A percentile compares a stretch with the other conserved stretches of the same genome.
Evolutionary conservation across 2,888 invertebrate genomes (phyloP).

Genomic region (Amphipyra tragopoginis): DNA sequence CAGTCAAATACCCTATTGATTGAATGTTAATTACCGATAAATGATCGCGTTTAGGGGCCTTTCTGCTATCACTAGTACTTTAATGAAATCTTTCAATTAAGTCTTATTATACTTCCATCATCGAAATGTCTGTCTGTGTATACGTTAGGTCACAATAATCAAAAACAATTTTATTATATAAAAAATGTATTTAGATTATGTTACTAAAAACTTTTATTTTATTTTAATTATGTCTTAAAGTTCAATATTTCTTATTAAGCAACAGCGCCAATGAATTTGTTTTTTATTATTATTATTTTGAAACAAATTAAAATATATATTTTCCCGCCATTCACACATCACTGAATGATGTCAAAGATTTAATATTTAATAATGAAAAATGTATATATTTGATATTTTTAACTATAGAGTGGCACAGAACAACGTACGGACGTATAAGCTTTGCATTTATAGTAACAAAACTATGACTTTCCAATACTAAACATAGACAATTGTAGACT

Average conservation of each 20-base stretch:
- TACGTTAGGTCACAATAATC: constrained; percentile 42
- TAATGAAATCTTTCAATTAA: constrained; percentile 35
- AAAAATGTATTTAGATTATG: constrained; percentile 13
- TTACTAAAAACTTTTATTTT: constrained; percentile 11
- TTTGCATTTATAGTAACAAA: constrained; percentile 54
- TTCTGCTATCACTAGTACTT: constrained; percentile 48
- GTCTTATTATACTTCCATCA: constrained; percentile 30
- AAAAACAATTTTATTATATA: constrained; percentile 14
- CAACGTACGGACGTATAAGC: constrained; percentile 42
- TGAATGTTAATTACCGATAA: constrained; percentile 27
- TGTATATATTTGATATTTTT: constrained; percentile 65
- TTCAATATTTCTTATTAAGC: constrained; percentile 19
- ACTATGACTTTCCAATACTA: constrained; percentile 37
- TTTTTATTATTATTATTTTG: constrained; percentile 32
- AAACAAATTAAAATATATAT: constrained; percentile 23
- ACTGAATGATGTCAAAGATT: constrained; percentile 61
- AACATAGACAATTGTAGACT: constrained; percentile 31
- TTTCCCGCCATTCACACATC: constrained; percentile 57
- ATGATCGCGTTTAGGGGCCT: constrained; percentile 52
- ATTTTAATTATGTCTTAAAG: constrained; percentile 2
- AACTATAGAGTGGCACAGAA: constrained; percentile 51
- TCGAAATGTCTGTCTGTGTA: constrained; percentile 36
- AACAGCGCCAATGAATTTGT: constrained; percentile 47
- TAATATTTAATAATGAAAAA: constrained; percentile 57
- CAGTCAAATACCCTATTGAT: too few species aligned